Evolutionary conservation across 2,113 vertebrate genomes (phyloP).

Genomic region (Sturnus vulgaris): DNA sequence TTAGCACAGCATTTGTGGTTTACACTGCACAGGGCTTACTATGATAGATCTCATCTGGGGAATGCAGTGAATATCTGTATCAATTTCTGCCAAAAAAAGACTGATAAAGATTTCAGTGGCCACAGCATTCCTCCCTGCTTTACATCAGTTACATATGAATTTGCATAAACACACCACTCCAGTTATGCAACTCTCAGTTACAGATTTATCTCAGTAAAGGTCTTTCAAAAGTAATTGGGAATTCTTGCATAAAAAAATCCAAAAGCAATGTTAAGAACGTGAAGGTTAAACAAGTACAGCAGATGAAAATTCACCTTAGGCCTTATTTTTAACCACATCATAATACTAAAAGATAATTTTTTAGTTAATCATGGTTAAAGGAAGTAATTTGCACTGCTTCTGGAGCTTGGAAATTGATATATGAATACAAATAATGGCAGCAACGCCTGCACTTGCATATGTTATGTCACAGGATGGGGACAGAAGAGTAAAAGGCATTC

Average conservation of each 20-base stretch:
- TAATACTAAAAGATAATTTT: not conserved
- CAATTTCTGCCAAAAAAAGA: not conserved
- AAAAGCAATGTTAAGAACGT: not conserved
- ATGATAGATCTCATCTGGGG: not conserved
- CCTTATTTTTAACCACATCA: not conserved
- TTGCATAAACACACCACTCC: not conserved
- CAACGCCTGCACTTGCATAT: constrained; percentile 40
- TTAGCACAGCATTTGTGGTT: not conserved
- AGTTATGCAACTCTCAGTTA: not conserved
- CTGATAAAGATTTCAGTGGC: not conserved
- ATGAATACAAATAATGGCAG: not conserved
- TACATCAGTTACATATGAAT: not conserved
- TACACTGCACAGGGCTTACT: not conserved
- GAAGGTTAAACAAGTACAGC: not conserved
- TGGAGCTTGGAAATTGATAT: not conserved
- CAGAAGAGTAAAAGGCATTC: not conserved
- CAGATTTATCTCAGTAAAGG: not conserved
- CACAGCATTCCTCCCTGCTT: not conserved
- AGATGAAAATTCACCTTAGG: not conserved
- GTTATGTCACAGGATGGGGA: not conserved
- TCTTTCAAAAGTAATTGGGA: not conserved
- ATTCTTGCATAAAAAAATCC: not conserved
- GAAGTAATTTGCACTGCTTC: not conserved
- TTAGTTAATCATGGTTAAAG: not conserved
- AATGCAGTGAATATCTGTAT: not conserved